Base-by-base conservation (phyloP, 2,113 vertebrate genomes). In the Paradisaea rubra region DNA sequence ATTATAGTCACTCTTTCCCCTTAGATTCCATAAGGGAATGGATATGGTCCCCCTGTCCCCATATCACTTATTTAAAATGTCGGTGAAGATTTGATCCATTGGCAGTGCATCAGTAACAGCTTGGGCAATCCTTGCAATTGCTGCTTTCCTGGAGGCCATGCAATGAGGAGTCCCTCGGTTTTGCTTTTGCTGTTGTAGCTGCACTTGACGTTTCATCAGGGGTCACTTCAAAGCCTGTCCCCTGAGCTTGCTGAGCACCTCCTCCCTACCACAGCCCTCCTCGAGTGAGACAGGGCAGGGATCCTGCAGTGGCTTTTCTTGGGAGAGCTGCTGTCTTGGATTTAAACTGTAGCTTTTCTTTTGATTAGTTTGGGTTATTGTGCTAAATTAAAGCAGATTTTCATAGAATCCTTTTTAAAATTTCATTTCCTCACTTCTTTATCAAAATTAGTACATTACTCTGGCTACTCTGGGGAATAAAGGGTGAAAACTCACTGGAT, bases 61-160 rank as follows among this genome's bases (percentile, higher is more conserved):
- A 44, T 19, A 18, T 15, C 23, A 19, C 8, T 42, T n/a, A 15
- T 0, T 70, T 44, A 17, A 49, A 37, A 9, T 11, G 1, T 3
- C 16, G 10, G 25, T 68, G 64, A 50, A 31, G 19, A 9, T 35
- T 61, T n/a, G 31, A 25, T 30, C 18, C 15, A 2, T 13, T 25
- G 39, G 24, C 19, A 65, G 8, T 3, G 9, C 20, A 2, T 15
- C 0, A 1, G 39, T 7, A n/a, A 33, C 15, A 16, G 8, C 50
- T 42, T 42, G 47, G 66, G 12, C 52, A 61, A 0, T 70, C 61
- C n/a, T 71, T 71, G 56, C 9, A 39, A 1, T n/a, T 44, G 53
- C 57, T 84, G 41, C 64, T 91, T 77, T 54, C 35, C 30, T 3
- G 1, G 60, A 70, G 31, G 33, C 35, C 15, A 17, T 0, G 1